Conservation (phyloP, 2,888 invertebrate genomes). For the Morinoia aosen region DNA sequence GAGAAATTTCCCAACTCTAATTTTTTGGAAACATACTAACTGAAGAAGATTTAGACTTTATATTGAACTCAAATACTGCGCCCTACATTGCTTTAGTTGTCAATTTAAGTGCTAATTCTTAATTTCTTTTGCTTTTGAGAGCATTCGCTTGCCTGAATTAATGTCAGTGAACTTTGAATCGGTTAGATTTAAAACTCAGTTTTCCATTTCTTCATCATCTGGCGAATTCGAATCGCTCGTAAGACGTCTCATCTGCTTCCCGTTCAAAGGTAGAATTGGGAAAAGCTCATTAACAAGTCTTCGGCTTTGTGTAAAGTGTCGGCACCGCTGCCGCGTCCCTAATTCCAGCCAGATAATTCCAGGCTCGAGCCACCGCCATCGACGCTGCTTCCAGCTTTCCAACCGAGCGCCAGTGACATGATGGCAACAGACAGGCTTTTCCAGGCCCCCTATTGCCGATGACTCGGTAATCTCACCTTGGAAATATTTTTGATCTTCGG, state of each 20-base stretch:
- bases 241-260: not conserved
- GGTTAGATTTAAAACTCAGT: not conserved
- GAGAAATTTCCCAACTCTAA: not conserved
- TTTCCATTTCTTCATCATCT: not conserved
- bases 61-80: not conserved
- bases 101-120: not conserved
- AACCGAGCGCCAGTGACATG: not conserved
- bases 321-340: not conserved
- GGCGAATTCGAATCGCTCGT: not conserved
- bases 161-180: not conserved
- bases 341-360: not conserved
- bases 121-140: not conserved
- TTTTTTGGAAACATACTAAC: not conserved
- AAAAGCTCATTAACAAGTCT: not conserved
- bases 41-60: not conserved
- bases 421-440: not conserved
- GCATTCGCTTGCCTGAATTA: not conserved
- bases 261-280: not conserved
- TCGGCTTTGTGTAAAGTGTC: not conserved
- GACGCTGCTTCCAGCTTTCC: not conserved
- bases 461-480: slow-evolving; percentile 1
- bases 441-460: not conserved
- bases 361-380: not conserved
- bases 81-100: not conserved
- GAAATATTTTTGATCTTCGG: not conserved